Base-by-base conservation (phyloP, 2,888 invertebrate genomes). In the Dyspetes luteomarginatus region DNA sequence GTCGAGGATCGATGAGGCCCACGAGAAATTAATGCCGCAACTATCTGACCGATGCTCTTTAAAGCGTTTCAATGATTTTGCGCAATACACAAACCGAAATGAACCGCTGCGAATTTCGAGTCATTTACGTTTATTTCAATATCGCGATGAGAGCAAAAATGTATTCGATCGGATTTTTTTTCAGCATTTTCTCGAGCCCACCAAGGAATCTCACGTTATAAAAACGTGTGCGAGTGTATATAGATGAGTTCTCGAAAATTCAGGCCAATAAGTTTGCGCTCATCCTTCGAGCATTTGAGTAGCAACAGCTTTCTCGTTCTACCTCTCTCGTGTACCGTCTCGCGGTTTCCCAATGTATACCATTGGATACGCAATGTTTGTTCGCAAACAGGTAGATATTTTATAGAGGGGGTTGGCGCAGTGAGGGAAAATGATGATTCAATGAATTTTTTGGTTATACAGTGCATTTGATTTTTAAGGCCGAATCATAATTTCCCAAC, bases 241-340 rank as follows among this genome's bases (percentile, higher is more conserved):
- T 9, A 0, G 15, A 43, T 12, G 52, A 56, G 55, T 17, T 60
- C 71, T 52, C 55, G 62, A 69, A 45, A 55, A 69, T 65, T 62
- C 55, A 62, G 62, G 69, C 45, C 68, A 48, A 62, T 24, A 28
- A 60, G 68, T 62, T 62, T 43, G 7, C 62, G 74, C 62, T 82
- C 74, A 67, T 85, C 83, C 81, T 74, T 50, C 30, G 43, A 15
- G 36, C 7, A 55, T 26, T 12, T 24, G 19, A 43, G 41, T 79
- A 78, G 79, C 81, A 75, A 77, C 84, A 83, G 84, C 88, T 88
- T 88, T 88, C 88, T 86, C 88, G 78, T 82, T 81, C 69, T 48
- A 58, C 43, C 74, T 56, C 26, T 48, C 48, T 12, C 19, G n/a
- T 43, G 45, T 55, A 4, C 4, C 67, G 43, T 60, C 56, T 26